Conservation (phyloP, 2,113 vertebrate species). For the Callionymus lyra region DNA sequence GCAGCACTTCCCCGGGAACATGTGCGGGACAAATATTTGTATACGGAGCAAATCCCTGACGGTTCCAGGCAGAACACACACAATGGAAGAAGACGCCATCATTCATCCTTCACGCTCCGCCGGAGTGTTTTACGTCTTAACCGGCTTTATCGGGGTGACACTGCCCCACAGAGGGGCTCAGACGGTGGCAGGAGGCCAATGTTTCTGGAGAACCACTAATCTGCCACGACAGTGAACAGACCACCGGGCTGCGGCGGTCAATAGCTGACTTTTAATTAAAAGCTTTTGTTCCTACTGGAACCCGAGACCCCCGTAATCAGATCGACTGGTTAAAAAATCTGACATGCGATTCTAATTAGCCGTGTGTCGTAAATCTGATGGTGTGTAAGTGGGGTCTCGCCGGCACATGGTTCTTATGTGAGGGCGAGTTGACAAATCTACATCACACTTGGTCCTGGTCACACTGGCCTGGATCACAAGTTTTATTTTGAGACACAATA, state of each 20-base stretch:
- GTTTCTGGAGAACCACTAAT: conserved; percentile 3
- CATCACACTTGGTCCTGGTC: too few relatives aligned
- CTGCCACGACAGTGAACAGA: neutral
- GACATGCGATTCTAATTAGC: conserved; percentile 19
- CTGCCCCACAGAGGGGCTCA: conserved; percentile 2
- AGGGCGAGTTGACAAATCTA: too few relatives aligned
- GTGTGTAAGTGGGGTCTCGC: too few relatives aligned
- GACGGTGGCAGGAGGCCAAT: neutral
- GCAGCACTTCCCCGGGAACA: conserved; percentile 14
- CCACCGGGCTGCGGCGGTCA: conserved; percentile 5
- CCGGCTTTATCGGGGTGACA: conserved; percentile 3
- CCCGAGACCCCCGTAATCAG: conserved; percentile 22
- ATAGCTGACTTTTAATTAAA: conserved; percentile 26
- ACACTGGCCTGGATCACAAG: too few relatives aligned
- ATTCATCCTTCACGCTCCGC: conserved; percentile 8
- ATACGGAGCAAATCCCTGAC: conserved; percentile 16
- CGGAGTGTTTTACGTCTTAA: conserved; percentile 11
- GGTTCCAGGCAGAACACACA: conserved; percentile 27
- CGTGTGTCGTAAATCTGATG: conserved; percentile 16
- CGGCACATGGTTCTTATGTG: too few relatives aligned
- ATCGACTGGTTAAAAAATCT: conserved; percentile 14
- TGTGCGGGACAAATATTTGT: conserved; percentile 30
- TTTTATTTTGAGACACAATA: too few relatives aligned
- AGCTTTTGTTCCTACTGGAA: conserved; percentile 6
- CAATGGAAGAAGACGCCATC: conserved; percentile 14